Base-by-base conservation (phyloP, 2,113 vertebrate genomes). In the Tupaia chinensis region DNA sequence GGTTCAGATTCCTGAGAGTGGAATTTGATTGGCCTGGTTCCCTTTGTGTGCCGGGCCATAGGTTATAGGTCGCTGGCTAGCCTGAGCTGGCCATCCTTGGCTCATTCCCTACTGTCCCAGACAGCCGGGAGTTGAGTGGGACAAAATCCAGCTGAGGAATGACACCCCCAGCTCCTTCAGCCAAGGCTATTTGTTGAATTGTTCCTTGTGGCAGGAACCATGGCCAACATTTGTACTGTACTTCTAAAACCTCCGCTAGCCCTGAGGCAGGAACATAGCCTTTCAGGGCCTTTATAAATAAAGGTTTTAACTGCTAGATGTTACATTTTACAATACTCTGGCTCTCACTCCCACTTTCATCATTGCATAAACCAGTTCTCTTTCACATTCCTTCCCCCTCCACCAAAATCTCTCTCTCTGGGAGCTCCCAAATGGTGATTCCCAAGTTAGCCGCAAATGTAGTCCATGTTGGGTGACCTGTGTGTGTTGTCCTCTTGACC, bases 151-250 rank as follows among this genome's bases (percentile, higher is more conserved):
- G 8, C 44, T 22, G 12, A 89, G 95, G 91, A 97, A 89, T 63
- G 79, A 20, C 17, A 20, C 17, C 16, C 60, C 58, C 7, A 20
- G 11, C 15, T 22, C 15, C 78, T 58, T 87, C 77, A 58, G 78
- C 25, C 32, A 0, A 63, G 69, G 60, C 54, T 60, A 2, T 60
- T 19, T 32, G 54, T 56, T 83, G 89, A 93, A 93, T 76, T 68
- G 66, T 86, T 91, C 66, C 79, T 93, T 27, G 91, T 32, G 92
- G 90, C 61, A 80, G 44, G n/a, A 58, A 91, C 68, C 78, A 93
- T 73, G 20, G 86, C 54, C 61, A 54, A 54, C 34, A 20, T 89
- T 94, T 86, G 81, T 89, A 19, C 68, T 83, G 11, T 11, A 27
- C 29, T 87, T 91, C 60, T 80, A 23, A 76, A 87, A 29, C 58